Evolutionary conservation across 2,113 vertebrate genomes (phyloP).

Genomic region (Aplodontia rufa): DNA sequence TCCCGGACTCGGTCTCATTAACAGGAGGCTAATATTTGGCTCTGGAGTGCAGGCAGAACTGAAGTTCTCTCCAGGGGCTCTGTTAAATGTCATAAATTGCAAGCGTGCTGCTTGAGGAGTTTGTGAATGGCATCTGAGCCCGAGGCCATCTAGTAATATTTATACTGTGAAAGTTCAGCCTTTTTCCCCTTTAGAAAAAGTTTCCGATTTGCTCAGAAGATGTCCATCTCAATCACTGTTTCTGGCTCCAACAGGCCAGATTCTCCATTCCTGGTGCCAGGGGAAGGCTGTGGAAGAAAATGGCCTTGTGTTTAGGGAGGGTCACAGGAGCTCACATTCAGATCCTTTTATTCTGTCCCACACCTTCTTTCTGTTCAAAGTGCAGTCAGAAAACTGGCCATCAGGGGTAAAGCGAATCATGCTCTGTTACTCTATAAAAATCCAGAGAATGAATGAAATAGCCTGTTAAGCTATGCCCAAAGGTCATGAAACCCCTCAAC

Average conservation of each 20-base stretch:
- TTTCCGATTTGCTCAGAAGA: conserved; percentile 73
- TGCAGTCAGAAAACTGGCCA: not conserved
- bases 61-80: conserved; percentile 75
- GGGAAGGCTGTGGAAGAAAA: not conserved
- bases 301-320: not conserved
- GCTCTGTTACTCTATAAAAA: conserved; percentile 45
- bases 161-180: conserved; percentile 75
- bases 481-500: not conserved
- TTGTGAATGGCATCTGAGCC: conserved; percentile 79
- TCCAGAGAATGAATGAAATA: conserved; percentile 28
- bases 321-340: not conserved
- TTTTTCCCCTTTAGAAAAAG: conserved; percentile 71
- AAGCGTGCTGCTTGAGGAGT: conserved; percentile 67
- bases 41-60: conserved; percentile 56
- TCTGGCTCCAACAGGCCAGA: conserved; percentile 39
- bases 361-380: not conserved
- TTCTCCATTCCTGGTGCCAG: not conserved
- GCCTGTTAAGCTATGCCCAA: not conserved
- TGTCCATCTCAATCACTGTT: conserved; percentile 74
- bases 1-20: conserved; percentile 71
- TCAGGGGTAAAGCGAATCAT: not conserved
- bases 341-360: not conserved
- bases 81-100: conserved; percentile 78
- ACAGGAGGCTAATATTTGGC: conserved; percentile 77
- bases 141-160: conserved; percentile 80